Conservation (phyloP, 1,140 invertebrate genomes). For the Bombus superbus region DNA sequence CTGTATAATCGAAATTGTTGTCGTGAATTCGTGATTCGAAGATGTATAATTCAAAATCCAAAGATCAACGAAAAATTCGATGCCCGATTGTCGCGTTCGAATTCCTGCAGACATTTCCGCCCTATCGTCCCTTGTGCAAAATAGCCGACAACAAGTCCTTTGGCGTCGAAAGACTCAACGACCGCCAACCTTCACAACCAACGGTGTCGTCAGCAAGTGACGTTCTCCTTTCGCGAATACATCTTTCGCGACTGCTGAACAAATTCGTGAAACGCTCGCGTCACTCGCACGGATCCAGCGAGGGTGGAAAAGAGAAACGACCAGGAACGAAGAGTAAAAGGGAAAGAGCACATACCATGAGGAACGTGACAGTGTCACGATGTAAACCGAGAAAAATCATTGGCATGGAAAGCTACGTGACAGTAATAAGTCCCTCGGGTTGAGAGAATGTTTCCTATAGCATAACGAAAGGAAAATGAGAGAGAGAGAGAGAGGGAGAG, state of each 20-base stretch:
- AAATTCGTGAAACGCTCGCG: conserved; percentile 3
- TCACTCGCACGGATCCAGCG: conserved; percentile 1
- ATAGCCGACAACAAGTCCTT: not conserved
- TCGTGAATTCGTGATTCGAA: not conserved
- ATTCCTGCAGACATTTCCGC: not conserved
- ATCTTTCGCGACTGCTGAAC: not conserved
- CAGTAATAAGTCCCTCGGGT: conserved; percentile 25
- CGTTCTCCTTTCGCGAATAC: not conserved
- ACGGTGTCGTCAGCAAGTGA: not conserved
- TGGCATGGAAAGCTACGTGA: conserved; percentile 25
- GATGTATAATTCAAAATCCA: not conserved
- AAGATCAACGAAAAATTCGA: not conserved
- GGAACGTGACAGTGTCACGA: not conserved
- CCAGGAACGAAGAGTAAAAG: not conserved
- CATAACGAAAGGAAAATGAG: not conserved
- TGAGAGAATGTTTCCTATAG: not conserved
- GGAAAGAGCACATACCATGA: not conserved
- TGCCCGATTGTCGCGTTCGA: not conserved
- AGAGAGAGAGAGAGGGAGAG: not conserved
- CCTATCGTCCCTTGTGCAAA: not conserved
- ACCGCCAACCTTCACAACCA: not conserved
- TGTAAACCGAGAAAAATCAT: conserved; percentile 32
- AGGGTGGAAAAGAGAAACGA: not conserved
- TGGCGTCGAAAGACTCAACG: not conserved
- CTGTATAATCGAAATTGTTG: not conserved